phyloP scores from a whole-genome alignment of 2,113 vertebrate species.

The Pluvialis apricaria region DNA sequence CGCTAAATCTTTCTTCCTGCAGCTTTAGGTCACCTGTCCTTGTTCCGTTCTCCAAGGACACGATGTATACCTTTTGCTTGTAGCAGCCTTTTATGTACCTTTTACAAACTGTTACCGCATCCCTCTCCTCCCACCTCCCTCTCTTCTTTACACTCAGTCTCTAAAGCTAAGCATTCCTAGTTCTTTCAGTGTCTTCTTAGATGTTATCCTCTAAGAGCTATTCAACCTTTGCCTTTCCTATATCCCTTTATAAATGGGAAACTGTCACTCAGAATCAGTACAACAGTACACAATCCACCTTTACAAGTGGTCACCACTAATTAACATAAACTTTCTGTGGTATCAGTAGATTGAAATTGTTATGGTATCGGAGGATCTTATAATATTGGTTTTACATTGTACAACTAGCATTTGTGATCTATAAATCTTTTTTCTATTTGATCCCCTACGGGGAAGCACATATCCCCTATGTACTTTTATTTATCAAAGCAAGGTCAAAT shows the following conservation, averaged over 20 bases:
- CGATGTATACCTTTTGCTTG: not conserved
- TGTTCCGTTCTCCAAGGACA: not conserved
- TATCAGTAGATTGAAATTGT: not conserved
- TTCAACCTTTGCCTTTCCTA: not conserved
- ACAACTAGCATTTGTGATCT: not conserved
- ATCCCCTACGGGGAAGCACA: fast-evolving
- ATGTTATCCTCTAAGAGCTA: not conserved
- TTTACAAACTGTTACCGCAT: not conserved
- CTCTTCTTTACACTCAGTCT: not conserved
- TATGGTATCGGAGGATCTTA: not conserved
- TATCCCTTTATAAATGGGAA: not conserved
- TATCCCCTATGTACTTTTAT: not conserved
- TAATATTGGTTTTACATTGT: not conserved
- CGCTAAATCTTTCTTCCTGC: not conserved
- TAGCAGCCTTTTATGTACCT: not conserved
- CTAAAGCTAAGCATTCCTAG: not conserved
- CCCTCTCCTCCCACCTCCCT: not conserved
- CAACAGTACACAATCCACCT: not conserved
- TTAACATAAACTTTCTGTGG: not conserved
- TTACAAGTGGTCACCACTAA: not conserved
- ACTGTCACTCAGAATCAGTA: not conserved
- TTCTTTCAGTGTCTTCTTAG: not conserved
- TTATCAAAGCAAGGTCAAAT: not conserved
- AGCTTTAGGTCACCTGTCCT: not conserved
- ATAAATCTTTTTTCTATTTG: not conserved